Evolutionary conservation across 2,888 invertebrate genomes (phyloP).

Genomic region (Pediacus dermestoides): DNA sequence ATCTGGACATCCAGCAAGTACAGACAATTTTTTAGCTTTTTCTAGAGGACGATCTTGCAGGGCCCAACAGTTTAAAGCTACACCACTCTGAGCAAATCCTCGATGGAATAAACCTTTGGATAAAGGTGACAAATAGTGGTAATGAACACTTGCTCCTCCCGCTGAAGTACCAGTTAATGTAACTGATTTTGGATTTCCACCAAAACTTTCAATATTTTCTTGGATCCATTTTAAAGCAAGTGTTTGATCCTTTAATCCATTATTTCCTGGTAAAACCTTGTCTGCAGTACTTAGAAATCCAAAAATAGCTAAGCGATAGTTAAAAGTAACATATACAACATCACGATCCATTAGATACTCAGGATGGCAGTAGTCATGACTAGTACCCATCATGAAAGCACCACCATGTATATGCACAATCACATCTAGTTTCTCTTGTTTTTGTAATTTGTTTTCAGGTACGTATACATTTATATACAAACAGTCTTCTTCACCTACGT

Average conservation of each 20-base stretch:
- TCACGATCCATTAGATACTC: constrained; percentile 58
- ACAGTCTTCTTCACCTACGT: constrained; percentile 65
- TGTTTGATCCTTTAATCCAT: constrained; percentile 68
- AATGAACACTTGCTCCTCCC: constrained; percentile 69
- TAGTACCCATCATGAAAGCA: constrained; percentile 60
- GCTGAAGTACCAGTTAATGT: constrained; percentile 66
- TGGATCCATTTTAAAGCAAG: constrained; percentile 66
- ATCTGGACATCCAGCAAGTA: constrained; percentile 34
- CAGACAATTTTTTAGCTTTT: constrained; percentile 32
- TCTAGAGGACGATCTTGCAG: constrained; percentile 28
- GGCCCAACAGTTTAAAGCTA: constrained; percentile 35
- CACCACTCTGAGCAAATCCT: constrained; percentile 42
- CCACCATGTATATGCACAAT: constrained; percentile 61
- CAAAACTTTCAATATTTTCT: constrained; percentile 63
- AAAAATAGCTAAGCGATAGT: constrained; percentile 53
- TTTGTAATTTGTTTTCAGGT: too few species aligned
- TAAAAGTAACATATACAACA: constrained; percentile 61
- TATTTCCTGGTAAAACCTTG: constrained; percentile 62
- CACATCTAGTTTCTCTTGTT: constrained; percentile 53
- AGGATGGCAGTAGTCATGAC: constrained; percentile 54
- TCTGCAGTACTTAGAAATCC: constrained; percentile 73
- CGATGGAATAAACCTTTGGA: constrained; percentile 52
- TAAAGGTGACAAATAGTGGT: constrained; percentile 63
- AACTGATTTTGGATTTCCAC: constrained; percentile 64
- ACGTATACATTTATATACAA: constrained; percentile 59